Base-by-base conservation (phyloP, 37 sponge, comb jelly and placozoan genomes). In the Chondrilla cf. caribensis region DNA sequence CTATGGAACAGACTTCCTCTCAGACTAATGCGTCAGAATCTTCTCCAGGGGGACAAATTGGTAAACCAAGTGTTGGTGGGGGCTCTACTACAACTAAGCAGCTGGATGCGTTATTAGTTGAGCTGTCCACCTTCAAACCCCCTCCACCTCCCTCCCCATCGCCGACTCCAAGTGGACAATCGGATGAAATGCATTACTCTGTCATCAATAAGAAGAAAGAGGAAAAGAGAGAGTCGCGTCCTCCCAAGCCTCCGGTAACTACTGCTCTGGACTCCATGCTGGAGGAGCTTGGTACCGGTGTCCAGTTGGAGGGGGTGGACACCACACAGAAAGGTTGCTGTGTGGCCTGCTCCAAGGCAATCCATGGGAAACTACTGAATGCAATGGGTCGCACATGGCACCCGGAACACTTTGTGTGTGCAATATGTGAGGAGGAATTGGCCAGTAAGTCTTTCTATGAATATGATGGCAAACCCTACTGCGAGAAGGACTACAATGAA, bases 401-500 rank as follows among this genome's bases (percentile, higher is more conserved):
- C 57, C 91, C 91, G 38, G 96, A 98, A 83, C 98, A 98, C 79
- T 98, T 98, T 79, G 88, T 88, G 33, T 98, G 98, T 73, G 86
- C 87, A 38, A 33, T 71, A n/a, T 98, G 98, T 71, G 88, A 95
- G 6, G 54, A 38, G 38, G 92, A 94, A 79, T 85, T 98, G 31
- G 91, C 90, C 18, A 73, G 47, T 15, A 39, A 58, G 42, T 88
- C 92, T 3, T 98, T 96, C 84, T 98, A 92, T 64, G 99, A 96
- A 70, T 81, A 87, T 51, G 86, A 96, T 40, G 95, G 91, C 37
- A 70, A 60, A 32, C 93, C 97, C 0, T 98, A 98, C 67, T 98
- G 99, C 60, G 99, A 98, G 89, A 94, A 94, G 89, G 99, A 98
- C 80, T 96, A 98, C 79, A 90, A 96, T 33, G 97, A 96, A 84